Conservation (phyloP, 2,888 invertebrate species). For the Ochropleura plecta region DNA sequence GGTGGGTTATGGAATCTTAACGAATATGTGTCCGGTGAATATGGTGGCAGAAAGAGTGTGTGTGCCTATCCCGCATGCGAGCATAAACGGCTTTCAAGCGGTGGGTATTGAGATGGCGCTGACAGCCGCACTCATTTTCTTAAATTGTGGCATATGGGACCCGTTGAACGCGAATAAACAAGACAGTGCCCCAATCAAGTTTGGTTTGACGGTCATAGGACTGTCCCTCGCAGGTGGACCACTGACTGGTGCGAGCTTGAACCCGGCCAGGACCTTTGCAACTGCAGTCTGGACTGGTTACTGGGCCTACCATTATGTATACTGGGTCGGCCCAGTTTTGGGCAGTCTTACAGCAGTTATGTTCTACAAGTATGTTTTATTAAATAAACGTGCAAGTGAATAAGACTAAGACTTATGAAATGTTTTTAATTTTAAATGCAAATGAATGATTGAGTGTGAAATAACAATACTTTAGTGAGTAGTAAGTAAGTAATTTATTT, state of each 20-base stretch:
- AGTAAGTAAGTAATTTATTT: background rate
- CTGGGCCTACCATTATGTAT: slow-evolving; percentile 93
- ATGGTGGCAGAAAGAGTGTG: slow-evolving; percentile 88
- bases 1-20: slow-evolving; percentile 92
- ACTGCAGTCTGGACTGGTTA: slow-evolving; percentile 93
- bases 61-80: slow-evolving; percentile 90
- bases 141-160: slow-evolving; percentile 94
- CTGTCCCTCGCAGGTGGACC: slow-evolving; percentile 92
- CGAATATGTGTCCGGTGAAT: slow-evolving; percentile 85
- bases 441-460: background rate
- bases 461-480: background rate
- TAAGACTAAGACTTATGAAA: slow-evolving; percentile 2
- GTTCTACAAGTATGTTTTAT: slow-evolving; percentile 78
- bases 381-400: slow-evolving; percentile 61
- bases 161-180: slow-evolving; percentile 91
- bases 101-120: slow-evolving; percentile 92
- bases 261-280: slow-evolving; percentile 93
- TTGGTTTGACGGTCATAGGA: slow-evolving; percentile 92
- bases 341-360: slow-evolving; percentile 78
- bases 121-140: slow-evolving; percentile 91
- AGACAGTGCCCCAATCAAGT: slow-evolving; percentile 92
- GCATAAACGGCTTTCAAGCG: slow-evolving; percentile 88
- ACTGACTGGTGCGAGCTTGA: slow-evolving; percentile 93
- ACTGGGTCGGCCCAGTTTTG: slow-evolving; percentile 92
- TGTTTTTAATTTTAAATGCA: background rate